Evolutionary conservation across 2,113 vertebrate species (phyloP), one percentile per base, ranked within the genome.

Genomic region (Mirza zaza): DNA sequence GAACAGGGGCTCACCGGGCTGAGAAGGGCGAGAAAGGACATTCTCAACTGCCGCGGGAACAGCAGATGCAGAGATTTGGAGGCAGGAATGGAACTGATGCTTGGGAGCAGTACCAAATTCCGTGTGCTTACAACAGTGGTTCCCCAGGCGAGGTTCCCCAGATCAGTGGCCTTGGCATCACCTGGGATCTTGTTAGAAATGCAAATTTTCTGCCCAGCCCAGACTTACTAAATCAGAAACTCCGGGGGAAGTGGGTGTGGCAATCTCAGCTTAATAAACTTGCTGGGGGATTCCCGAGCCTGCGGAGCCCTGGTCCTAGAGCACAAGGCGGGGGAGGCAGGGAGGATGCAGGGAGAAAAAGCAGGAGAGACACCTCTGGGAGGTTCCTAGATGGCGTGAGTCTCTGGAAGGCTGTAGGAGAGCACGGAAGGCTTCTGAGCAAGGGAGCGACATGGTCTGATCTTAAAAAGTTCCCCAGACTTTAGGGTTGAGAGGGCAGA

Each of bases 261-360:
- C 36, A 36, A 42, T 71, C n/a, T 39, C 18, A 42, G 36, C 21
- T 10, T 45, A 34, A 21, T 61, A 90, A 3, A 36, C 39, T 9
- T 61, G 20, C 39, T 6, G 0, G 48, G 57, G 42, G 61, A 4
- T 34, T 39, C 20, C 0, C 27, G 7, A 1, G 48, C 42, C 32
- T 39, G 15, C 63, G 57, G 8, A 55, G 90, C 50, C 42, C 27
- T 21, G 73, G 50, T 25, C 36, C 61, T 12, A 12, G 42, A 14
- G 52, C 13, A 42, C 70, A 48, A 4, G 0, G 17, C n/a, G 71
- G 48, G 48, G 1, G 18, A 5, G 17, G 52, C 10, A 42, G 21
- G 13, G 13, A 52, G 52, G 42, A 12, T 0, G 1, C 34, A 42
- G 57, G 32, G 36, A 61, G 27, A 8, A 2, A 36, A 7, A 6